Conservation (phyloP, 2,888 invertebrate species). For the Lymantria monacha region DNA sequence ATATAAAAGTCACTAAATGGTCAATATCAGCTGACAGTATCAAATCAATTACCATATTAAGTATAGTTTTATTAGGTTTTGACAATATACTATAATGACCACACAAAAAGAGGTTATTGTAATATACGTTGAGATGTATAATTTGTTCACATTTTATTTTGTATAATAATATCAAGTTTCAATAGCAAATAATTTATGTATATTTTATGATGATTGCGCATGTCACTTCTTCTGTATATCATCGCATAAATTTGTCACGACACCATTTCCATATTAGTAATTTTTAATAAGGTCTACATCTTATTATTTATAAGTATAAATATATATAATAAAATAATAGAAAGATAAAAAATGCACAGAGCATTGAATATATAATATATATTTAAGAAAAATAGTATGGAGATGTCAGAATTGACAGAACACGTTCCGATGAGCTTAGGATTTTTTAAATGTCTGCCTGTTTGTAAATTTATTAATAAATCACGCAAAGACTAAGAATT, state of each 20-base stretch:
- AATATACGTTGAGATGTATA: no score
- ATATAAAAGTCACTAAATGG: background rate
- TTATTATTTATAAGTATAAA: no score
- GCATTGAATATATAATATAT: no score
- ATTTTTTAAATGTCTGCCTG: no score
- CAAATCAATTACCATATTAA: slow-evolving; percentile 1
- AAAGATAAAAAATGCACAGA: no score
- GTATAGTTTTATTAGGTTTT: background rate
- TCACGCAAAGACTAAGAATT: no score
- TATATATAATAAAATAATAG: no score
- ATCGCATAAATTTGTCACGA: slow-evolving; percentile 21
- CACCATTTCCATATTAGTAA: slow-evolving; percentile 18
- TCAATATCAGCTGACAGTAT: background rate
- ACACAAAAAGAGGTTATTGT: background rate
- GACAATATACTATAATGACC: background rate
- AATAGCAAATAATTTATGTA: slow-evolving; percentile 25
- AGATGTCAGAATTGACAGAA: no score
- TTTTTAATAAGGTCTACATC: background rate
- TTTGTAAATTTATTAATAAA: no score
- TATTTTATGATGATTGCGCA: slow-evolving; percentile 27
- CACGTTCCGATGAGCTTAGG: no score
- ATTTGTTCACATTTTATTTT: slow-evolving; percentile 11
- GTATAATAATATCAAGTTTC: slow-evolving; percentile 15
- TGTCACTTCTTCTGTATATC: slow-evolving; percentile 17
- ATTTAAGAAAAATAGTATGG: no score